Base-by-base conservation (phyloP, 2,888 invertebrate species). In the Norana najaformis region DNA sequence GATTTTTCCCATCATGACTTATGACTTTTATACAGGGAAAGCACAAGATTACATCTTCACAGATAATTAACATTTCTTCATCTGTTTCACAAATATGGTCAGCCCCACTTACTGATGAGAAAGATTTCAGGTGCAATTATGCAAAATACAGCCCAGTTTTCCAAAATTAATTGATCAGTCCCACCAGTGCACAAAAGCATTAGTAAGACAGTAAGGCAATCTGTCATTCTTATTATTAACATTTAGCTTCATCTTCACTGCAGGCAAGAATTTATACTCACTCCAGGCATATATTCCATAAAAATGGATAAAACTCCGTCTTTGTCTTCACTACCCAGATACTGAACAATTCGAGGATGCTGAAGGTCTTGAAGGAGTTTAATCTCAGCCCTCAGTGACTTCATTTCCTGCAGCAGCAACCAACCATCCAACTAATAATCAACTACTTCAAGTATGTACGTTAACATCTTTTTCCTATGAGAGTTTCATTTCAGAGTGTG, bases 231-330 rank as follows among this genome's bases (percentile, higher is more conserved):
- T 69, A 69, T 69, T n/a, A 69, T 30, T n/a, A 47, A n/a, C 69
- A 69, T 3, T 69, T n/a, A 5, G 69, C 69, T n/a, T 69, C 69
- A 69, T 69, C 8, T 69, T 35, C 35, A 89, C 23, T 83, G 36
- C n/a, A 30, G 8, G 5, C 8, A 8, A n/a, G n/a, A 11, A n/a
- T 69, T 30, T n/a, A 41, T 39, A 91, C 94, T 92, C 92, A 95
- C 95, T 91, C 95, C 95, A n/a, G 95, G 93, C 95, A 95, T 95
- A 91, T 94, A 95, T 92, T 95, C 95, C 95, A 95, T 95, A 92
- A 95, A 95, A 91, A 95, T 95, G 90, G 93, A 94, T 47, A 95
- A 93, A 47, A 93, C 93, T 18, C 35, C 89, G 47, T 93, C 93
- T 83, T 94, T 93, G 90, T 94, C 93, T 88, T 93, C 93, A 91